Base-by-base conservation (phyloP, 2,797 vertebrate species). In the Merluccius polli region DNA sequence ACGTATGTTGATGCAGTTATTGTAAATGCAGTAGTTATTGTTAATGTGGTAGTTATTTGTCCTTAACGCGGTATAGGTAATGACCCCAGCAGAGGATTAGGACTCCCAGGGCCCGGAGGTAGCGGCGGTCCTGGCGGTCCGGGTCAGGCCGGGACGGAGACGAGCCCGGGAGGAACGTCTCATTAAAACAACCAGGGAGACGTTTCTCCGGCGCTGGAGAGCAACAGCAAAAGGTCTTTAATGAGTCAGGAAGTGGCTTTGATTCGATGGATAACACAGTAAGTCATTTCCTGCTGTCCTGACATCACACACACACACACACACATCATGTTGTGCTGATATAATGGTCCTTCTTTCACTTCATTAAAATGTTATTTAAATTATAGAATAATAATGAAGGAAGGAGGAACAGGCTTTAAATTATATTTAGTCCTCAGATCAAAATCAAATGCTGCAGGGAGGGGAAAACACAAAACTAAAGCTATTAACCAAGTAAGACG, bases 331-430 rank as follows among this genome's bases (percentile, higher is more conserved):
- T 21, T 48, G 16, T 48, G 44, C 16, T 48, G 44, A 21, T 48
- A 48, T 67, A 67, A 29, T 67, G 63, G 9, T 9, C 24, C 63
- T 29, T 29, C 63, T 67, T 13, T 24, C n/a, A 24, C n/a, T 29
- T 67, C 27, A 24, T 67, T 67, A 67, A 67, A 67, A 67, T 67
- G 63, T 29, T n/a, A 67, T 67, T 67, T 29, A n/a, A 67, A 67
- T 67, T 67, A 67, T 24, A 67, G 12, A 67, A 29, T 24, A 29
- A 67, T 67, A 67, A 67, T 6, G 24, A 48, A 48, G 18, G 63
- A 29, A 29, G 27, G 24, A 67, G 63, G 27, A n/a, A 67, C 24
- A 27, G 2, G 24, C 24, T 67, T 67, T 67, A 65, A 67, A n/a
- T 18, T 67, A 8, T 29, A 12, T 65, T 65, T 67, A 67, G 63